phyloP scores from a whole-genome alignment of 2,888 invertebrate genomes.

The Eupithecia subumbrata region DNA sequence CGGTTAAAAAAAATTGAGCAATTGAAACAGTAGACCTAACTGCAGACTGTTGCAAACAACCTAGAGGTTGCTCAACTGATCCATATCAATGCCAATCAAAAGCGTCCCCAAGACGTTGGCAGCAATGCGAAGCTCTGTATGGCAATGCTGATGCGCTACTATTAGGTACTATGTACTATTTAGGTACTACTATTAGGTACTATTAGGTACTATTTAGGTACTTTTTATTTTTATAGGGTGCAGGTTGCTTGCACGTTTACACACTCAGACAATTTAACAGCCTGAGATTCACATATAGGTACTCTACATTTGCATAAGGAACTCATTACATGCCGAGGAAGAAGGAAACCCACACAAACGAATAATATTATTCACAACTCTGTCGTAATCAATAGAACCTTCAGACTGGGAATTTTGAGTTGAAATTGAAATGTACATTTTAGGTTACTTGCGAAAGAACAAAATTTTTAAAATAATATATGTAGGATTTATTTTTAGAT shows the following conservation, averaged over 20 bases:
- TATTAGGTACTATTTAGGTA: too few relatives aligned
- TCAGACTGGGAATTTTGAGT: slow-evolving; percentile 20
- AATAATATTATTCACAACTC: slow-evolving; percentile 32
- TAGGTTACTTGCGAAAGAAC: not conserved
- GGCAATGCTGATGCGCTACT: not conserved
- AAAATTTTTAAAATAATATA: not conserved
- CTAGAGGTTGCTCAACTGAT: not conserved
- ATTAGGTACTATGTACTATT: not conserved
- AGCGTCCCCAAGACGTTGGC: not conserved
- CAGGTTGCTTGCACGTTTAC: not conserved
- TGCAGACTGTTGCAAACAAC: not conserved
- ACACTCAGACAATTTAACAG: slow-evolving; percentile 10
- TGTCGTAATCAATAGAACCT: slow-evolving; percentile 29
- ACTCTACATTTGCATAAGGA: slow-evolving; percentile 28
- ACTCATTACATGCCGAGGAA: slow-evolving; percentile 22
- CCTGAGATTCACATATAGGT: slow-evolving; percentile 17
- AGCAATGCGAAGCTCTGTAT: not conserved
- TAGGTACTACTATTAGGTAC: not conserved
- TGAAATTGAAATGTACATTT: not conserved
- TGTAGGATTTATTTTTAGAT: not conserved
- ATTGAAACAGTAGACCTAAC: not conserved
- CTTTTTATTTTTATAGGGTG: not conserved
- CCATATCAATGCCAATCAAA: not conserved
- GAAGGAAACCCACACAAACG: slow-evolving; percentile 17
- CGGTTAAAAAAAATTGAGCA: too few relatives aligned